Evolutionary conservation across 1,140 invertebrate genomes (phyloP), one percentile per base, ranked within the genome.

Genomic region (Neuroterus valhalla): DNA sequence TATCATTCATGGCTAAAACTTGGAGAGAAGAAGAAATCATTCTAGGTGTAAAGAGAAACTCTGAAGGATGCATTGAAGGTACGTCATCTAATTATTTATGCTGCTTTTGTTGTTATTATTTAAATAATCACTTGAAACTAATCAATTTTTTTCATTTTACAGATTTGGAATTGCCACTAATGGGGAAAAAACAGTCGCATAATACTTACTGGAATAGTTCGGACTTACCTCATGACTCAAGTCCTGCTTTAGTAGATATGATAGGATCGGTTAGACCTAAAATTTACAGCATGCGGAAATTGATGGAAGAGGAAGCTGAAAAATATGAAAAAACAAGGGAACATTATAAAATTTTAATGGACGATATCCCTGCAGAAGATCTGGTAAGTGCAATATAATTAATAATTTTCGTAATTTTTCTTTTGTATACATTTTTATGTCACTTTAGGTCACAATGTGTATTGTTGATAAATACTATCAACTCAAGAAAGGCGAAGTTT

Each of bases 11-110:
- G 31, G 75, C 80, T 5, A 80, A 11, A 68, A 69, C 82, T 23
- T 89, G 87, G 87, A 78, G 84, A 31, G 81, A 87, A 23, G 86
- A 89, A 55, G 85, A 87, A 68, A 78, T 71, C 31, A 45, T 70
- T 15, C 71, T 83, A 31, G 78, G 78, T 10, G 75, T 83, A 1
- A 74, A 82, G 42, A 84, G 79, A 75, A 80, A 38, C 1, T 0
- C 14, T 0, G 67, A 84, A 21, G 83, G 80, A 14, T 78, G 76
- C 10, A 74, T 84, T 14, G 70, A 75, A 66, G 80, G 81, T 83
- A 77, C 1, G 31, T n/a, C 23, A 55, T 3, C 45, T 38, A 68
- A 46, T 44, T 5, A n/a, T 45, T 43, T 21, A 72, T 43, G 26
- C 67, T 14, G 14, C 17, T 23, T 14, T 78, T 70, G 21, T 19